Base-by-base conservation (phyloP, 2,888 invertebrate genomes). In the Carpatolechia fugitivella region DNA sequence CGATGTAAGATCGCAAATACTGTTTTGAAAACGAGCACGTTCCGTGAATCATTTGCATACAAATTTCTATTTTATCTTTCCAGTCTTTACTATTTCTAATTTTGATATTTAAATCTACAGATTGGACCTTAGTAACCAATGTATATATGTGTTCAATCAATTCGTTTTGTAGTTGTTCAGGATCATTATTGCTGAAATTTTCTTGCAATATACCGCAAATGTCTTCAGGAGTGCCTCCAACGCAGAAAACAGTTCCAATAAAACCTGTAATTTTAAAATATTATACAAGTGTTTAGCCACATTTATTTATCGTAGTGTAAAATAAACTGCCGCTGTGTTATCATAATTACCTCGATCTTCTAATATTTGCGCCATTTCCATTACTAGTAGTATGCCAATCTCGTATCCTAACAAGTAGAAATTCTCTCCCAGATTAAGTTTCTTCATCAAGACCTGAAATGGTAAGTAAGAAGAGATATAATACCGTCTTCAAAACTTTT, bases 351-450 rank as follows among this genome's bases (percentile, higher is more conserved):
- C 84, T 13, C 64, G 52, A 1, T 72, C 57, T 66, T 85, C 83
- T n/a, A 85, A 65, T 35, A 80, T 70, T 0, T 70, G 64, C 14
- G 79, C 81, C 53, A 80, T 58, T 62, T 82, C 78, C 24, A 83
- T 58, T n/a, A 78, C 80, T 0, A 79, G 59, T 8, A 66, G 13
- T 0, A 78, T 68, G 5, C 84, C 84, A 44, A 70, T 66, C 60
- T 83, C 82, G 29, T 76, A 83, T 1, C 82, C 83, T 52, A 82
- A 13, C 1, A 85, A 56, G 56, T 77, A 73, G 52, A 82, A 83
- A 0, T 56, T 64, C 0, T 72, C 63, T 18, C 62, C 63, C 1
- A 70, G 5, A 16, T 60, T 62, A 0, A 64, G 58, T 30, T 69
- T 74, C 30, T 68, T 69, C n/a, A 73, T 29, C 29, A 80, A 51